These are phyloP conservation scores for Folsomia candida DNA, from an alignment of 2,888 invertebrate genomes.

Conservation along the genomic window DNA sequence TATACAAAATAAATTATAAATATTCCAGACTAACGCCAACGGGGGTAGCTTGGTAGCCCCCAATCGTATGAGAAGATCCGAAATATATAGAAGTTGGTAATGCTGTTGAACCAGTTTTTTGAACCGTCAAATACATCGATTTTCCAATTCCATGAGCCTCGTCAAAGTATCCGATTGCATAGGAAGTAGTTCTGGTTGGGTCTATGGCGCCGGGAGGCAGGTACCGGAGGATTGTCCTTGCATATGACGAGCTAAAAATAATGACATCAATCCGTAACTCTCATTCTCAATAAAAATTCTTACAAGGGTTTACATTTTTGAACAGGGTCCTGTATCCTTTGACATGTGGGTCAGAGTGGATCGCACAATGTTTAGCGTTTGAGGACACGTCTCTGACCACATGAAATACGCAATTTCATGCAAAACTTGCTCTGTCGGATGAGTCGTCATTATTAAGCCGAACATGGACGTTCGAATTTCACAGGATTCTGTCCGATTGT, in stretches of 20 bases:
- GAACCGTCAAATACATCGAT: conserved; percentile 26
- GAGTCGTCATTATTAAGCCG: conserved; percentile 39
- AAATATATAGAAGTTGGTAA: conserved; percentile 45
- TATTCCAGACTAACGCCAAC: conserved; percentile 40
- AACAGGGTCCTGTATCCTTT: conserved; percentile 44
- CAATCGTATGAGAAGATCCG: conserved; percentile 37
- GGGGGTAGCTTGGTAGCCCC: conserved; percentile 40
- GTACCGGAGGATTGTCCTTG: conserved; percentile 45
- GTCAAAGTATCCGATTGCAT: conserved; percentile 44
- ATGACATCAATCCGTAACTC: background rate
- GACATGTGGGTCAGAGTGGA: conserved; percentile 41
- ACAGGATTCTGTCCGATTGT: conserved; percentile 46
- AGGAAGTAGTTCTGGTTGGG: conserved; percentile 37
- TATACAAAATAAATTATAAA: background rate
- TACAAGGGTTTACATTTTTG: conserved; percentile 27
- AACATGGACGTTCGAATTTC: conserved; percentile 46
- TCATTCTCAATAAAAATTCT: background rate
- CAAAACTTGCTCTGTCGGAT: conserved; percentile 39
- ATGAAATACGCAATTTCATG: conserved; percentile 50
- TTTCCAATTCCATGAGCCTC: conserved; percentile 44
- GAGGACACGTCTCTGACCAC: conserved; percentile 49
- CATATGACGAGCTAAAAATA: conserved; percentile 32
- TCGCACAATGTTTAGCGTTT: conserved; percentile 43
- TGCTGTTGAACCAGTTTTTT: conserved; percentile 41
- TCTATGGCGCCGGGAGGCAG: conserved; percentile 46